phyloP scores from a whole-genome alignment of 2,888 invertebrate genomes.

The Timema podura region DNA sequence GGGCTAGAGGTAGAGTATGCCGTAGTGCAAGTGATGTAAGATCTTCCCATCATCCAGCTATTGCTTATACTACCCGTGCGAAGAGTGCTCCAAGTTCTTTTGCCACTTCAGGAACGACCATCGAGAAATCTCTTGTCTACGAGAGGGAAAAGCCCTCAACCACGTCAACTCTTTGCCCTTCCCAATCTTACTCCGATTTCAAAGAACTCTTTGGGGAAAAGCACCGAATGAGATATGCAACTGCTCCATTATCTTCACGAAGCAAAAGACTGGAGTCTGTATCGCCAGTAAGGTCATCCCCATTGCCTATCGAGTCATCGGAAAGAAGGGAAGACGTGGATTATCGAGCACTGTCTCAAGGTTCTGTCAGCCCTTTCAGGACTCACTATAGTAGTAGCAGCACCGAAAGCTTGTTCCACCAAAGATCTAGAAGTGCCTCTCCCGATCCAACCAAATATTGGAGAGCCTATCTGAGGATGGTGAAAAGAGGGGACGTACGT shows the following conservation, averaged over 20 bases:
- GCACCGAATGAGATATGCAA: constrained; percentile 55
- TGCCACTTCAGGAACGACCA: constrained; percentile 11
- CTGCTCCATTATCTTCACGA: constrained; percentile 46
- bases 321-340: background rate
- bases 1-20: constrained; percentile 14
- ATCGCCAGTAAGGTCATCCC: constrained; percentile 41
- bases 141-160: background rate
- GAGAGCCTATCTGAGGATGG: constrained; percentile 61
- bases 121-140: background rate
- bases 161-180: constrained; percentile 41
- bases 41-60: constrained; percentile 2
- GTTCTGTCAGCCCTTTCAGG: constrained; percentile 5
- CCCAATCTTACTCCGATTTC: constrained; percentile 68
- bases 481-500: constrained; percentile 68
- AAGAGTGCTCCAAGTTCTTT: constrained; percentile 29
- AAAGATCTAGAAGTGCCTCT: constrained; percentile 67
- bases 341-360: background rate
- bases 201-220: constrained; percentile 80
- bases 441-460: constrained; percentile 69
- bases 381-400: constrained; percentile 20
- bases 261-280: constrained; percentile 41
- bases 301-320: background rate
- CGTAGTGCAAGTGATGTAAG: constrained; percentile 27
- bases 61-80: constrained; percentile 21
- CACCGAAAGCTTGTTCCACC: constrained; percentile 26